Evolutionary conservation across 2,888 invertebrate genomes (phyloP).

Genomic region (Falcaria lacertinaria): DNA sequence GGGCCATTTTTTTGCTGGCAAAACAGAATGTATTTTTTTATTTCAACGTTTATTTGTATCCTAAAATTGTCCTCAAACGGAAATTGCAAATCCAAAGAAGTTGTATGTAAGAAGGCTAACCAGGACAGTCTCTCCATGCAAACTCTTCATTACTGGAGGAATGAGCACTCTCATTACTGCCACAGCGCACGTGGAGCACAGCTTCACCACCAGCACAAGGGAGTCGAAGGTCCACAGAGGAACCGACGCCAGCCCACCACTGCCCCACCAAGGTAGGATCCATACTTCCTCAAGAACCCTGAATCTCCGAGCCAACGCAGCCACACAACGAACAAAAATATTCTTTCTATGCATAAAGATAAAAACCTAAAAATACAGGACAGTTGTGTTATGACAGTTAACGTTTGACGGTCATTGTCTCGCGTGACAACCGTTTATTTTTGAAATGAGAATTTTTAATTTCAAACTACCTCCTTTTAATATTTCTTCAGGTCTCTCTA

Average conservation of each 20-base stretch:
- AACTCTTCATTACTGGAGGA: slow-evolving; percentile 59
- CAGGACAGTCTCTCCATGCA: slow-evolving; percentile 68
- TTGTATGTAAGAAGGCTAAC: slow-evolving; percentile 21
- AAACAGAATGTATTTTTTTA: too few species aligned
- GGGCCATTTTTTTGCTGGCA: too few species aligned
- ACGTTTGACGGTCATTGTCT: slow-evolving; percentile 13
- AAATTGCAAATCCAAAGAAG: too few species aligned
- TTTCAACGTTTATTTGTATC: too few species aligned
- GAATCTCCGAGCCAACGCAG: slow-evolving; percentile 57
- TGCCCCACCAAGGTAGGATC: slow-evolving; percentile 69
- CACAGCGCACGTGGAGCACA: slow-evolving; percentile 56
- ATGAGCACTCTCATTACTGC: slow-evolving; percentile 47
- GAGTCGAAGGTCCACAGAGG: slow-evolving; percentile 63
- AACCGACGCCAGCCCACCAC: slow-evolving; percentile 49
- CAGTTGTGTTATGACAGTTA: slow-evolving; percentile 12
- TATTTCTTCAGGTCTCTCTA: too few species aligned
- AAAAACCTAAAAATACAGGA: slow-evolving; percentile 33
- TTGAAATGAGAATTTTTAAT: neutral
- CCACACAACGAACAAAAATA: slow-evolving; percentile 51
- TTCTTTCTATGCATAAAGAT: slow-evolving; percentile 61
- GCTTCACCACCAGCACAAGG: slow-evolving; percentile 55
- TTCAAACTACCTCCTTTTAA: neutral
- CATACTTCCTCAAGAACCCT: slow-evolving; percentile 63
- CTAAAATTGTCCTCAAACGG: too few species aligned
- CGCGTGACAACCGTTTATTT: neutral